Evolutionary conservation across 1,140 invertebrate species (phyloP), one percentile per base, ranked within the genome.

Genomic region (Tachypleus tridentatus): DNA sequence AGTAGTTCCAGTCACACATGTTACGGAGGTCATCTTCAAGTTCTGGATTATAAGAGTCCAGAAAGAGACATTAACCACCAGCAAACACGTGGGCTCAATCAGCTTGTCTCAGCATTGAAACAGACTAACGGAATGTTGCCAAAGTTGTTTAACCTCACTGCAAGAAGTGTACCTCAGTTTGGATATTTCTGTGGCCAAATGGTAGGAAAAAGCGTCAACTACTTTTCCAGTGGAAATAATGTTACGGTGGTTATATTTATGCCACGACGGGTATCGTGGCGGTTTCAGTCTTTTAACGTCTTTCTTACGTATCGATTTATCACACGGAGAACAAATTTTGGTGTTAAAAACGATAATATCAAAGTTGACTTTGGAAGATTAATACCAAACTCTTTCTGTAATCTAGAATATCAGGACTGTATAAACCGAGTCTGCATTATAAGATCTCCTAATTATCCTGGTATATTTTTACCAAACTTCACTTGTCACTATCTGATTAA

Each of bases 391-490:
- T 66, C 64, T 3, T 69, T 61, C 11, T 70, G 69, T 52, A 68
- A 70, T 63, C 60, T 58, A 5, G 61, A 64, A 29, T 69, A 67
- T 56, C 52, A 62, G n/a, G 68, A 70, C 47, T 70, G 69, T 56
- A 64, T 67, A n/a, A 50, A 53, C 51, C 61, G 54, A 11, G n/a
- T 52, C 50, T 71, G 70, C 56, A 68, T 54, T 11, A 63, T 71
- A 47, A 58, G 67, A 49, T 88, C 87, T 11, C 88, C 89, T 4
- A 91, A 91, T 79, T 91, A 88, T 77, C 89, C 88, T 8, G 89
- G 89, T 29, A 84, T 91, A 61, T 91, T 91, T 77, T 88, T 88
- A 3, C 79, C 88, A 66, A 91, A 91, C 76, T 83, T 89, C 59
- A 89, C 87, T 63, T 92, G 89, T 77, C 85, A 86, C 73, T 92